Conservation (phyloP, 2,888 invertebrate species). For the Caenorhabditis sulstoni region DNA sequence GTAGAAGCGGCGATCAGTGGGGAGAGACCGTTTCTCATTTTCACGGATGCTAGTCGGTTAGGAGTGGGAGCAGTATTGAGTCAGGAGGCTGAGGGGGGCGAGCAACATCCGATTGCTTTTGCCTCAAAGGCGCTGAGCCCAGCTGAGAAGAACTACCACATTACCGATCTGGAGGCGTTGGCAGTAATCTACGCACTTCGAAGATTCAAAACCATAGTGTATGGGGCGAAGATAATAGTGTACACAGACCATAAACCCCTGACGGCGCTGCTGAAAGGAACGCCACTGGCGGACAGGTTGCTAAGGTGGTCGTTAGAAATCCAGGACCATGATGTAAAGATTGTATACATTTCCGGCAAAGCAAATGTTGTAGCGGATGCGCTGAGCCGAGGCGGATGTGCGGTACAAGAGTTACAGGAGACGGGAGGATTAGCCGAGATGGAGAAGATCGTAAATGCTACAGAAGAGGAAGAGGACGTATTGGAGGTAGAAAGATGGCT, state of each 20-base stretch:
- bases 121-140: constrained; percentile 53
- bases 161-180: constrained; percentile 22
- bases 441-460: no score
- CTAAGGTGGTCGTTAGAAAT: constrained; percentile 29
- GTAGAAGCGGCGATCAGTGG: constrained; percentile 52
- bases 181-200: constrained; percentile 17
- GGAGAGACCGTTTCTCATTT: constrained; percentile 55
- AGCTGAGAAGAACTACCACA: constrained; percentile 40
- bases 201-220: constrained; percentile 26
- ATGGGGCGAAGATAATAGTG: background rate
- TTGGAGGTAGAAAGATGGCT: background rate
- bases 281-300: constrained; percentile 10
- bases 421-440: no score
- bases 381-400: no score
- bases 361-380: no score
- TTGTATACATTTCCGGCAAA: no score
- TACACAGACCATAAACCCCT: constrained; percentile 29
- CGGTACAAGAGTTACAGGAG: no score
- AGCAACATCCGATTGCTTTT: constrained; percentile 61
- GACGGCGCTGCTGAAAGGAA: background rate
- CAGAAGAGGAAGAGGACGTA: background rate
- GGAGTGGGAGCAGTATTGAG: no score
- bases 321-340: no score
- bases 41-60: constrained; percentile 62
- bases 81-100: no score